Evolutionary conservation across 2,888 invertebrate genomes (phyloP), one percentile per base, ranked within the genome.

Genomic region (Noctua comes): DNA sequence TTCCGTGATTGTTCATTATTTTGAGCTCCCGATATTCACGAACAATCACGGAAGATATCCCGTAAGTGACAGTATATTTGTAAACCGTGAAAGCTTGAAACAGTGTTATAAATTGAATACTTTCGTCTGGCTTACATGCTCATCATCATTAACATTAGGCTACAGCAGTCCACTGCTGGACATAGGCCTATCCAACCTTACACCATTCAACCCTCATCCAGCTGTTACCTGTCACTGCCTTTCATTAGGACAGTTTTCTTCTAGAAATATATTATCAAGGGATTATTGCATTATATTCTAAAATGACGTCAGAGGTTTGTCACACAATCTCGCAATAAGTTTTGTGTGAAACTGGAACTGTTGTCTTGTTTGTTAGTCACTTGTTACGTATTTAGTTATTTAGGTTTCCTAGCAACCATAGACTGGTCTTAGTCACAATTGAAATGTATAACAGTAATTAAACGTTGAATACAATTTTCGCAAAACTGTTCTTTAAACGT

Each of bases 301-400:
- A 7, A 13, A 31, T 83, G 65, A 75, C 84, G 73, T 74, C 73
- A 84, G 13, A 59, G 16, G 13, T 66, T 74, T 68, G 73, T 73
- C 64, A 72, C 21, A 27, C 6, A 13, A 51, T 77, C 64, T 77
- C 46, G 85, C 77, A 86, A 81, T 76, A 70, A 43, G 59, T 68
- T 69, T 74, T 75, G 76, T 68, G 43, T 40, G 59, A 79, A 86
- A 86, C 71, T 78, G 36, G 78, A 79, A 84, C 68, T 73, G 21
- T 36, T 54, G 66, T 46, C 57, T 72, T 57, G 72, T 81, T 72
- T 72, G 51, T 81, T 81, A 81, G 77, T 84, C 72, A 82, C 27
- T 77, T n/a, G 72, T 85, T 82, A 77, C 77, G 73, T 73, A 68
- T 76, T 77, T 80, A 68, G 77, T 75, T 77, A 76, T 80, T 86